phyloP scores from a whole-genome alignment of 2,797 vertebrate genomes.

The Semotilus atromaculatus region DNA sequence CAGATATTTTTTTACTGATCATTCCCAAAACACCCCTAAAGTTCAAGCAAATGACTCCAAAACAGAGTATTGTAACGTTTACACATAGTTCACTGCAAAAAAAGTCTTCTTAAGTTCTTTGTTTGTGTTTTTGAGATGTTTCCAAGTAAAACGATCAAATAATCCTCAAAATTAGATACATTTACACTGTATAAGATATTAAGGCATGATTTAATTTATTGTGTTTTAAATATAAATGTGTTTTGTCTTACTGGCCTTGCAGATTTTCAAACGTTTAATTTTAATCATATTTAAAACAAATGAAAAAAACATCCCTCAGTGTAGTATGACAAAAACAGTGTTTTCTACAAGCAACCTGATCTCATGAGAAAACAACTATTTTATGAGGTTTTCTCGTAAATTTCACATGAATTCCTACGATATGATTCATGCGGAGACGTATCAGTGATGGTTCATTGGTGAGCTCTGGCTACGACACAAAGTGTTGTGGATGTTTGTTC shows the following conservation, averaged over 20 bases:
- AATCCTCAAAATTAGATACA: neutral
- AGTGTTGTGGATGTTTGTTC: neutral
- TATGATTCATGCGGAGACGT: neutral
- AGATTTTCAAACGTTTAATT: neutral
- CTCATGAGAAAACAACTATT: neutral
- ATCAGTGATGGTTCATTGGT: too few relatives aligned
- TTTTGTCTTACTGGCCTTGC: neutral
- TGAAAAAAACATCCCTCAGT: neutral
- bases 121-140: neutral
- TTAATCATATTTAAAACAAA: too few relatives aligned
- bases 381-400: neutral
- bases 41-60: neutral
- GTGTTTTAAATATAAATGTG: neutral
- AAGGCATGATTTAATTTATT: neutral
- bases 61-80: neutral
- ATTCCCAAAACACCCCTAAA: neutral
- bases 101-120: neutral
- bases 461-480: neutral
- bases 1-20: neutral
- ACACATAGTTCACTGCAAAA: neutral
- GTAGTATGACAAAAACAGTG: neutral
- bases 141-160: neutral
- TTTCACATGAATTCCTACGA: neutral
- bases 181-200: too few relatives aligned
- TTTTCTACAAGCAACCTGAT: neutral